phyloP scores from a whole-genome alignment of 2,888 invertebrate genomes.

The Drosophila melanosoma region DNA sequence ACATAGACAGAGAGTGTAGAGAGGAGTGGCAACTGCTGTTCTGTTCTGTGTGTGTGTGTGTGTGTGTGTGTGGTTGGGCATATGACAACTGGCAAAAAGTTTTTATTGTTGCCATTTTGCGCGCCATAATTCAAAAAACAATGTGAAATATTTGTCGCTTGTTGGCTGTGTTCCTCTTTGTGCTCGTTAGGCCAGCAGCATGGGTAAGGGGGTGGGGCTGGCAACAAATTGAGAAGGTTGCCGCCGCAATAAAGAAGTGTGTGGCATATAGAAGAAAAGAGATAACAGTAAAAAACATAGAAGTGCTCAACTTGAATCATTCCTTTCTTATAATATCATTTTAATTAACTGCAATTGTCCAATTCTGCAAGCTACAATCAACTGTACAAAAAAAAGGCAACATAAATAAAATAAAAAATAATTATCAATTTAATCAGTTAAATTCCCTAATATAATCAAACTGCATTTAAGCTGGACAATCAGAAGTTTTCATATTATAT shows the following conservation, averaged over 20 bases:
- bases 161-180: conserved; percentile 55
- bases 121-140: conserved; percentile 71
- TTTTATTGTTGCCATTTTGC: conserved; percentile 70
- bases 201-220: background rate
- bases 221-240: conserved; percentile 21
- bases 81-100: conserved; percentile 75
- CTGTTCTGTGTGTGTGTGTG: conserved; percentile 27
- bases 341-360: conserved; percentile 2
- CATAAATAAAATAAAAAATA: background rate
- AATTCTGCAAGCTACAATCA: background rate
- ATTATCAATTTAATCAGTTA: background rate
- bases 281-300: background rate
- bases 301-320: background rate
- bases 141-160: conserved; percentile 74
- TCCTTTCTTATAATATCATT: background rate
- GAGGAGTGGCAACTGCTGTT: background rate
- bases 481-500: background rate
- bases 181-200: conserved; percentile 2
- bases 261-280: background rate
- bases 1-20: background rate
- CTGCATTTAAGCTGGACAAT: too few relatives aligned
- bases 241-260: conserved; percentile 9
- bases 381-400: background rate
- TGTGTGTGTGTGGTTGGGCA: conserved; percentile 29
- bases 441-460: too few relatives aligned